Base-by-base conservation (phyloP, 2,888 invertebrate genomes). In the Archips xylosteana region DNA sequence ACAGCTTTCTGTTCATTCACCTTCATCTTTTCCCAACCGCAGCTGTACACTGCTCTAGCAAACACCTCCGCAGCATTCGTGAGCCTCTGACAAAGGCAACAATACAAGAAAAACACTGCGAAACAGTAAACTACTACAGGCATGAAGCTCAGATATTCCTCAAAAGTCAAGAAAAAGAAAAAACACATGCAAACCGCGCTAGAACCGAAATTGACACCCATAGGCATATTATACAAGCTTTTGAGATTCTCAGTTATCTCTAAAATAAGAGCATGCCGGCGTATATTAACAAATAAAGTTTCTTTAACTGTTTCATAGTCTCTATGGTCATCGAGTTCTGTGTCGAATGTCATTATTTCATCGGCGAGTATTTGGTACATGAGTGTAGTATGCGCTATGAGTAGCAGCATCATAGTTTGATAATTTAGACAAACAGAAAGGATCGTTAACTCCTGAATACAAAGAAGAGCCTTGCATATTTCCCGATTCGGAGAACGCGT, bases 11-110 rank as follows among this genome's bases (percentile, higher is more conserved):
- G 85, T 59, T 92, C 89, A 0, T 82, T 87, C 12, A 85, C 15
- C 15, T 82, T 81, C 64, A 92, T 92, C 5, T 87, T 89, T 77
- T 94, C 92, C 94, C 94, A 94, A 0, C 93, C 93, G 75, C 94
- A 92, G 59, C 87, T 81, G 71, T 92, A 93, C 0, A 92, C 86
- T 0, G 91, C 84, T 3, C 76, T 83, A 74, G 89, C 91, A 61
- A 92, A 93, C 2, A 75, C 70, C 75, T 90, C 89, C 0, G 92
- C 85, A 3, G 90, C 88, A 74, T 91, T 87, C 2, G 88, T 87
- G 75, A 93, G 75, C 39, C 82, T 82, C 75, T 94, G 94, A 76
- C 93, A 86, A 0, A 92, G 81, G 54, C 86, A 90, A 76, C 92
- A 92, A 74, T 93, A 93, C 23, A 93, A 77, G 74, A 93, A 93